These are phyloP conservation scores for Dromococcyx pavoninus DNA, from an alignment of 2,797 vertebrate genomes.

Conservation along the genomic window DNA sequence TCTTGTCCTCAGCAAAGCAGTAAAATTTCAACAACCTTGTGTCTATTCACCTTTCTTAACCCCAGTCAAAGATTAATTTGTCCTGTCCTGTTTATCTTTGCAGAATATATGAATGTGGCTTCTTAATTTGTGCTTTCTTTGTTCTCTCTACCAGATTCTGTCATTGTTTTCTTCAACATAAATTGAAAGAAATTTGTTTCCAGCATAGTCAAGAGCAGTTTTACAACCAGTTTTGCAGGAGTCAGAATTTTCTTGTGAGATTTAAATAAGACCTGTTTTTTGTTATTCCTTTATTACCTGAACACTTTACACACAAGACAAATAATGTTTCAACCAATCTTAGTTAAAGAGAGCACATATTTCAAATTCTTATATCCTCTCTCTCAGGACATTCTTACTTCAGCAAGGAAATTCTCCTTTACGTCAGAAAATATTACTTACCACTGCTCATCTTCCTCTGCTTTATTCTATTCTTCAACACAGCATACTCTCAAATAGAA, in stretches of 20 bases:
- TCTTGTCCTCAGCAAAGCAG: background rate
- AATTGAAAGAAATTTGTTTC: background rate
- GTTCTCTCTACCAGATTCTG: background rate
- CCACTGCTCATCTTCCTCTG: slow-evolving; percentile 16
- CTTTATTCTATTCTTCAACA: slow-evolving; percentile 11
- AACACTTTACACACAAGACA: background rate
- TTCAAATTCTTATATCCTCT: background rate
- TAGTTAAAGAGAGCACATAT: background rate
- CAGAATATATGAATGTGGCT: background rate
- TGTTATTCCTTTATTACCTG: background rate
- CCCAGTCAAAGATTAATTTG: background rate
- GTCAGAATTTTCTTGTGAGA: background rate
- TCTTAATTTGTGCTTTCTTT: background rate
- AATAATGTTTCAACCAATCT: background rate
- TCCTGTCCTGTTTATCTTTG: background rate
- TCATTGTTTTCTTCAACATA: background rate
- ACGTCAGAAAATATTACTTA: slow-evolving; percentile 45
- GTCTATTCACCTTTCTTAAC: background rate
- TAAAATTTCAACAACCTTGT: background rate
- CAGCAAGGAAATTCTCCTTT: background rate
- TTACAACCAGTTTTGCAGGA: background rate
- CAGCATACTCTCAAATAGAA: background rate
- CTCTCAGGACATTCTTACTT: background rate
- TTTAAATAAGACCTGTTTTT: background rate
- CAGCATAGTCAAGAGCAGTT: background rate